These are phyloP conservation scores for Chionis minor DNA, from an alignment of 2,113 vertebrate genomes.

Conservation along the genomic window DNA sequence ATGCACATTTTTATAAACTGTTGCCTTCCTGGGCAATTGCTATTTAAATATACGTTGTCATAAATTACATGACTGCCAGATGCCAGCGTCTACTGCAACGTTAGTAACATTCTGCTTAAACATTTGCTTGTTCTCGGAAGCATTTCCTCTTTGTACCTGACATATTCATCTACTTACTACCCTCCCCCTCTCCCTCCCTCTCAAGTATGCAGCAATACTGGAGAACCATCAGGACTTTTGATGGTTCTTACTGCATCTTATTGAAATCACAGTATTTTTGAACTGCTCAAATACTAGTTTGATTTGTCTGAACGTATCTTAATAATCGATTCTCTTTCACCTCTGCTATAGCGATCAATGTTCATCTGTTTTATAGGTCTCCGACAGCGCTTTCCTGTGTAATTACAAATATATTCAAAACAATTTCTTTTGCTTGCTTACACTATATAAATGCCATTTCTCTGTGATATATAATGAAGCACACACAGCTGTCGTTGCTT, in stretches of 20 bases:
- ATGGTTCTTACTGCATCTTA: not conserved
- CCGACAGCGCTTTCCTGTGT: not conserved
- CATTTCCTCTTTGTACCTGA: not conserved
- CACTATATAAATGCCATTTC: not conserved
- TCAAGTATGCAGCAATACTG: not conserved
- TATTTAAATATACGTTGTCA: not conserved
- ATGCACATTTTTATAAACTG: not conserved
- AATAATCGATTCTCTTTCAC: not conserved
- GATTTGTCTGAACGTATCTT: not conserved
- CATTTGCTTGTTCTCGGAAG: not conserved
- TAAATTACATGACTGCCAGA: not conserved
- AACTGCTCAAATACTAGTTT: not conserved
- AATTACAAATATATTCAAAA: not conserved
- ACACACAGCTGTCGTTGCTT: not conserved
- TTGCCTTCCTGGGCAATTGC: constrained; percentile 4
- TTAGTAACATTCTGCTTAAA: not conserved
- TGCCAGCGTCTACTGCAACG: not conserved
- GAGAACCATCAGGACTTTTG: not conserved
- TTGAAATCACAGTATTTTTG: not conserved
- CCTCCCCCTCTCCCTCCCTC: not conserved
- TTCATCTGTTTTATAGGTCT: not conserved
- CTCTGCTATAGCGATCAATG: not conserved
- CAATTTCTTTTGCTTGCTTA: not conserved
- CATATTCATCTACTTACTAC: not conserved
- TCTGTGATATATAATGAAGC: not conserved